These are phyloP conservation scores for Clarias fuscus DNA, from an alignment of 2,797 vertebrate species.

Conservation along the genomic window DNA sequence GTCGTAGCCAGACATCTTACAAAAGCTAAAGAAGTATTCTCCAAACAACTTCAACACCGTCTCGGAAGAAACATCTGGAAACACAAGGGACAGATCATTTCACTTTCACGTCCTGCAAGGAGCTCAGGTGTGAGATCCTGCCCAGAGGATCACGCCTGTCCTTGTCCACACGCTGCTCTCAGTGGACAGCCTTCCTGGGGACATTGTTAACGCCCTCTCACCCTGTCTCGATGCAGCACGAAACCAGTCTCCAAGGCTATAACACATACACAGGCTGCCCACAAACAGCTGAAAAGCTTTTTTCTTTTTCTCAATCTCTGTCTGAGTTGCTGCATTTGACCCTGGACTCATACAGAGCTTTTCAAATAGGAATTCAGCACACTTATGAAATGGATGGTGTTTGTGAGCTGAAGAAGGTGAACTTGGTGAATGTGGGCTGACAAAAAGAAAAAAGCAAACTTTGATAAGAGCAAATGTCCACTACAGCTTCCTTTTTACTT, in stretches of 20 bases:
- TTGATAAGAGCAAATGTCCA: not conserved
- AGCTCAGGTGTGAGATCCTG: slow-evolving; percentile 35
- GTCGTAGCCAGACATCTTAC: slow-evolving; percentile 82
- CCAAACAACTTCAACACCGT: slow-evolving; percentile 79
- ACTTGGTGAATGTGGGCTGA: not conserved
- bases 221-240: slow-evolving; percentile 3
- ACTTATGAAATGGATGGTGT: slow-evolving; percentile 1
- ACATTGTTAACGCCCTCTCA: slow-evolving; percentile 61
- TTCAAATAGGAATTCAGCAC: not conserved
- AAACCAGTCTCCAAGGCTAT: slow-evolving; percentile 37
- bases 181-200: slow-evolving; percentile 51
- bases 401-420: not conserved
- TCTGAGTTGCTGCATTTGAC: slow-evolving; percentile 16
- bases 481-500: not conserved
- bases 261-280: slow-evolving; percentile 14
- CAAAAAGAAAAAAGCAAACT: not conserved
- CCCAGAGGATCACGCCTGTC: slow-evolving; percentile 48
- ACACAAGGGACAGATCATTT: not conserved
- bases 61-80: slow-evolving; percentile 69
- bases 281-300: slow-evolving; percentile 16
- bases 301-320: not conserved
- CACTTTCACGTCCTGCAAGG: not conserved
- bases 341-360: slow-evolving; percentile 24
- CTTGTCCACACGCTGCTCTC: slow-evolving; percentile 33
- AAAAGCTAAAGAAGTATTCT: slow-evolving; percentile 81